Evolutionary conservation across 2,113 vertebrate genomes (phyloP), one percentile per base, ranked within the genome.

Genomic region (Leuciscus idus): DNA sequence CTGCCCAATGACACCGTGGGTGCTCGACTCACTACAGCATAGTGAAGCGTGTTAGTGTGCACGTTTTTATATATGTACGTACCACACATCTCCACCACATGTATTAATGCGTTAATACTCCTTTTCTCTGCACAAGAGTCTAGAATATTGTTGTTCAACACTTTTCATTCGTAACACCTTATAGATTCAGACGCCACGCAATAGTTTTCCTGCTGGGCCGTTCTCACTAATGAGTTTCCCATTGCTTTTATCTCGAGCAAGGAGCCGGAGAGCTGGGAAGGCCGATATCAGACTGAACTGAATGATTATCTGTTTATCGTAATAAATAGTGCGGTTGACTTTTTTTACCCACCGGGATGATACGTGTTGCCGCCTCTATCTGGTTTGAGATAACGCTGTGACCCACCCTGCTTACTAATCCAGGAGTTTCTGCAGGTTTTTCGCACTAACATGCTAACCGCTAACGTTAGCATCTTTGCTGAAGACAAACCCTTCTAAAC

Each of bases 21-120:
- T 81, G 76, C 83, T 79, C 10, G 21, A 30, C 75, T 86, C 87
- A n/a, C 30, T 78, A 23, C 11, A 17, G 26, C 26, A 72, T 17
- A 46, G 73, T 61, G 66, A 79, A 33, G 39, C 48, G 76, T 80
- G 75, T 64, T 68, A 30, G 23, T 73, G 23, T 79, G 61, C 81
- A 79, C 43, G 84, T 83, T 68, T 88, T 73, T 83, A 64, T 83
- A 59, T 72, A 57, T 85, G 83, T 82, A 52, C 62, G 36, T 66
- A 81, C 26, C 79, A 26, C 72, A n/a, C 12, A 75, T 75, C 73
- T n/a, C 43, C 73, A 48, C 80, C 26, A 6, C 64, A 33, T 36
- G 81, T 11, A 19, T 10, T 52, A 55, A 55, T 55, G n/a, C 8
- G 3, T 64, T 33, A 17, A 70, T 30, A 52, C 4, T 9, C n/a